A percentile compares a stretch with the other conserved stretches of the same genome.
phyloP scores from a whole-genome alignment of 2,797 vertebrate genomes.

The Erithacus rubecula region DNA sequence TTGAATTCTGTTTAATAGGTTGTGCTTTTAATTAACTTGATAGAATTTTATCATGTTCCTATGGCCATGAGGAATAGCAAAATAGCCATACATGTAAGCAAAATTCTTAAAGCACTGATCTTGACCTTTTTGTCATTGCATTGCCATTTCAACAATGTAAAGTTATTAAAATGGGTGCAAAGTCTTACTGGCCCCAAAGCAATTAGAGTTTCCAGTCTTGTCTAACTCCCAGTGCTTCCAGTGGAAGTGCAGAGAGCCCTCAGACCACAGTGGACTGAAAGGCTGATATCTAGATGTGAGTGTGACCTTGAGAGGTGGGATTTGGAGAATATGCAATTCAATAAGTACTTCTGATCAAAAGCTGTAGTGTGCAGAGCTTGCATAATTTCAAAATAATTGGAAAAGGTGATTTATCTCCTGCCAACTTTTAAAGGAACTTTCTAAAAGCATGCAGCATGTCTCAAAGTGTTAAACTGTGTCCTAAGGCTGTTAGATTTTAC shows the following conservation, averaged over 20 bases:
- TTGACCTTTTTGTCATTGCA: background rate
- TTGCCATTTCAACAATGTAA: background rate
- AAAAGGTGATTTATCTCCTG: conserved; percentile 68
- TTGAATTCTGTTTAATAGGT: background rate
- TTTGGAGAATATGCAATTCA: background rate
- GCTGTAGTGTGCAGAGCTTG: conserved; percentile 45
- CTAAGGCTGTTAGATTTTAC: conserved; percentile 71
- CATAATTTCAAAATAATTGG: conserved; percentile 64
- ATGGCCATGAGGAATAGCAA: background rate
- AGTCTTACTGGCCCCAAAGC: background rate
- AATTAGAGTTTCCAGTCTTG: fast-evolving
- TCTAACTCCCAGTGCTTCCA: background rate
- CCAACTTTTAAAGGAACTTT: conserved; percentile 68
- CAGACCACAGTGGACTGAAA: background rate
- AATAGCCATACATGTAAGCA: background rate
- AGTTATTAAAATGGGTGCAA: background rate
- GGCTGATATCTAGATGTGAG: background rate
- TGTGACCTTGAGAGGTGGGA: background rate
- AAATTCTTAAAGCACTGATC: background rate
- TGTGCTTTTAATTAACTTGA: background rate
- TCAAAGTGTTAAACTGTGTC: conserved; percentile 65
- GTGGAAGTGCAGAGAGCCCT: background rate
- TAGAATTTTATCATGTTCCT: background rate
- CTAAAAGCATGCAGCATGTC: conserved; percentile 63
- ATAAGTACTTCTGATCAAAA: conserved; percentile 29